phyloP scores from a whole-genome alignment of 2,797 vertebrate species.

The Hafferia zeledoni region DNA sequence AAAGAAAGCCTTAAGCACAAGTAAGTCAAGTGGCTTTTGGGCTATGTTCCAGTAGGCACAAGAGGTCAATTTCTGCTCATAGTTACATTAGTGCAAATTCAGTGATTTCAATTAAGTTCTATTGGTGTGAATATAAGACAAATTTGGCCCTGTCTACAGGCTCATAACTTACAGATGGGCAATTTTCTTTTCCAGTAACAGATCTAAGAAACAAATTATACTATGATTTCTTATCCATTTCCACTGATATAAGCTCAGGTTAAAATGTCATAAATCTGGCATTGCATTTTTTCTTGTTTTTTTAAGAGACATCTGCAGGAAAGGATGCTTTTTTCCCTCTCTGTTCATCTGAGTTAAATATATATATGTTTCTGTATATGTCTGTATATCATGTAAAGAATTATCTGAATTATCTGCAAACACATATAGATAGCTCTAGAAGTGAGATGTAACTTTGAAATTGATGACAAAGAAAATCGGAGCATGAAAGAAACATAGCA shows the following conservation, averaged over 20 bases:
- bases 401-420: neutral
- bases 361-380: neutral
- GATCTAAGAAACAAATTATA: neutral
- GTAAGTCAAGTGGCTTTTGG: slow-evolving; percentile 55
- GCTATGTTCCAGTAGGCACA: slow-evolving; percentile 23
- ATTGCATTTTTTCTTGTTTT: neutral
- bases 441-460: neutral
- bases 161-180: slow-evolving; percentile 5
- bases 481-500: neutral
- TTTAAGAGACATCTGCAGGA: neutral
- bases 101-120: slow-evolving; percentile 51
- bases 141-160: neutral
- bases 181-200: slow-evolving; percentile 31
- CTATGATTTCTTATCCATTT: slow-evolving; percentile 1
- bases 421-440: neutral
- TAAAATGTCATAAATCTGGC: slow-evolving; percentile 2
- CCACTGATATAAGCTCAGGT: neutral
- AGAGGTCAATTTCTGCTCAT: slow-evolving; percentile 51
- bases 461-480: neutral
- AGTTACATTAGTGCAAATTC: slow-evolving; percentile 54
- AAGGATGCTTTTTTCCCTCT: fast-evolving
- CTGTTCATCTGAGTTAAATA: neutral
- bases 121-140: slow-evolving; percentile 16
- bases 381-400: too few relatives aligned
- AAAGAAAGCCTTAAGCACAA: slow-evolving; percentile 29